Base-by-base conservation (phyloP, 2,113 vertebrate species). In the Rhodinocichla rosea region DNA sequence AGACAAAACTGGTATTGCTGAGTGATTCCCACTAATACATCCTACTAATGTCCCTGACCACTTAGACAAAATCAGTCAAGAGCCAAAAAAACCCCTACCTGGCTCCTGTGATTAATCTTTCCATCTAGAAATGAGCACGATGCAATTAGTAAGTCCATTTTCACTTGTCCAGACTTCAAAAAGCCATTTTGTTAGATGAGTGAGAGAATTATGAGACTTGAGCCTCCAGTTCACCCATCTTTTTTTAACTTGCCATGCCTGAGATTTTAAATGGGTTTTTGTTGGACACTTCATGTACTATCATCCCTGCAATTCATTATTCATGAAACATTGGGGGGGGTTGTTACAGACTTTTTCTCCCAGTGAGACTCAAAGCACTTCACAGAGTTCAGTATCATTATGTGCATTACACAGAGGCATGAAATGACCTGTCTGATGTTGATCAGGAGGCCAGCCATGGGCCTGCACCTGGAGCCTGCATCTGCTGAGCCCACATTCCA, bases 81-180 rank as follows among this genome's bases (percentile, higher is more conserved):
- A 42, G 35, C 44, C 18, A 45, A 57, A 71, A 47, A 64, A 49
- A 7, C 1, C 14, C 14, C 23, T 35, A 62, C n/a, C 16, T 60
- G 50, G 22, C 8, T 86, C 16, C 53, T 33, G 30, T 84, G 68
- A 68, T 90, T 88, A 44, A 90, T 89, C 40, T 81, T 83, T 40
- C 55, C 52, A 67, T 35, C 13, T 63, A 77, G 67, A 85, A 94
- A 91, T n/a, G 56, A 83, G 22, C 2, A 18, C 68, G 22, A 60
- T 81, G 49, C 64, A 80, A 83, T 92, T 90, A 94, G 68, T 26
- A 77, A 92, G 79, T 26, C 22, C 39, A 37, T 74, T 96, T 88
- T 70, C 63, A 81, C 22, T 64, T 47, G 17, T 45, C 23, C 45
- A 45, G 63, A 57, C 37, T 94, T 91, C 69, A 89, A 70, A 91